Evolutionary conservation across 2,888 invertebrate genomes (phyloP), one percentile per base, ranked within the genome.

Genomic region (Oxyscelio sp.): DNA sequence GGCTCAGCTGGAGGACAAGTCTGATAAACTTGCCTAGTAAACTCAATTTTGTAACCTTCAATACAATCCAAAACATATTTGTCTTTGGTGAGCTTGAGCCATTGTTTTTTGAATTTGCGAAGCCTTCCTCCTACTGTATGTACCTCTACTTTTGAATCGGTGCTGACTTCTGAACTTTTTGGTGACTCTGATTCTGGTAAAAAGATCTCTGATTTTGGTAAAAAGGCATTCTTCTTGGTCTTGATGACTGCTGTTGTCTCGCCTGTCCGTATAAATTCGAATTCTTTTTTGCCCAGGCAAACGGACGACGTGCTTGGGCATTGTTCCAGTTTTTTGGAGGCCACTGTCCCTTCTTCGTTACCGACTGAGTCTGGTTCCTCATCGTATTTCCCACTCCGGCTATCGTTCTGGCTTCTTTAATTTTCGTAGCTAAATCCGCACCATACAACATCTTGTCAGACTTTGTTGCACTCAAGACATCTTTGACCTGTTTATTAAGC

Each of bases 141-240:
- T 79, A 79, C 79, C 71, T 79, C 58, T 79, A 79, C 9, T 71
- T 52, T 38, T n/a, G 50, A 40, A 21, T 45, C 45, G 13, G 15
- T 27, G 15, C n/a, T n/a, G 66, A 1, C 3, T 21, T 66, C 52
- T 2, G 59, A 43, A 0, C 24, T 13, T 38, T 52, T 40, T 66
- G 56, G n/a, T 61, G 73, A 17, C 1, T 40, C 48, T 21, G 24
- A 24, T 45, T n/a, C n/a, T n/a, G n/a, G n/a, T n/a, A n/a, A n/a
- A n/a, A 58, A 0, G 6, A 0, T 19, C 34, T 63, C 52, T 63
- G 43, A 19, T 45, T 31, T 17, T 77, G 50, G 8, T 50, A 38
- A 15, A 43, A 65, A 0, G 54, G 63, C 8, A 21, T 2, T 6
- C 21, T 56, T 75, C 38, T 56, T 38, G 48, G 17, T 17, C 9